Conservation (phyloP, 2,113 vertebrate species). For the Pituophis catenifer region DNA sequence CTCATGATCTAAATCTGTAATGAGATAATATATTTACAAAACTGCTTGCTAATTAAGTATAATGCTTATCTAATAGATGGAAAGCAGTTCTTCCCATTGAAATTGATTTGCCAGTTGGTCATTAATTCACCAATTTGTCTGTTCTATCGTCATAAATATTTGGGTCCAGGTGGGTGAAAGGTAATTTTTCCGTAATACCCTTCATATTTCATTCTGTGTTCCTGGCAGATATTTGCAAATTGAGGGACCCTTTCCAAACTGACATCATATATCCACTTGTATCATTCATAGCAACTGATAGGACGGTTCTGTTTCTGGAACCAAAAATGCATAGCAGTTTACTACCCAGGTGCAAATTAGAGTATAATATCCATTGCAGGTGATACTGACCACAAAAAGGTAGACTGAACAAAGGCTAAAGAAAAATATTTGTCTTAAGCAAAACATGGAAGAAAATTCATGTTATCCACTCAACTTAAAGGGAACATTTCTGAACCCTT, state of each 20-base stretch:
- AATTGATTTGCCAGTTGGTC: conserved; percentile 33
- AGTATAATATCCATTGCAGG: not conserved
- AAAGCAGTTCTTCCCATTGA: conserved; percentile 47
- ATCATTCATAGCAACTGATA: not conserved
- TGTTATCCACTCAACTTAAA: conserved; percentile 11
- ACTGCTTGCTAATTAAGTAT: conserved; percentile 49
- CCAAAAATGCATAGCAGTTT: not conserved
- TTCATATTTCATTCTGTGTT: conserved; percentile 53
- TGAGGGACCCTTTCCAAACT: conserved; percentile 24
- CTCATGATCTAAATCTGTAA: conserved; percentile 18
- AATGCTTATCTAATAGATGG: conserved; percentile 49
- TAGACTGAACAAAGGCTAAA: conserved; percentile 35
- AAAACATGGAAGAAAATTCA: conserved; percentile 1
- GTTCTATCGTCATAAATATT: conserved; percentile 61
- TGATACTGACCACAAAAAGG: conserved; percentile 48
- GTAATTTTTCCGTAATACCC: conserved; percentile 40
- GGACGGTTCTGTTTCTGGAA: not conserved
- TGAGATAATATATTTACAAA: conserved; percentile 40
- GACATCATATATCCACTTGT: conserved; percentile 5
- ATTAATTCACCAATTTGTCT: conserved; percentile 39
- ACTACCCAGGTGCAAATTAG: not conserved
- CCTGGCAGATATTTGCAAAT: conserved; percentile 34
- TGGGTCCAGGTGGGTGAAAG: conserved; percentile 37
- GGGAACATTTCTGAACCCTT: not conserved
- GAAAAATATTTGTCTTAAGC: conserved; percentile 15